Conservation (phyloP, 2,888 invertebrate genomes). For the Dryococelus australis region DNA sequence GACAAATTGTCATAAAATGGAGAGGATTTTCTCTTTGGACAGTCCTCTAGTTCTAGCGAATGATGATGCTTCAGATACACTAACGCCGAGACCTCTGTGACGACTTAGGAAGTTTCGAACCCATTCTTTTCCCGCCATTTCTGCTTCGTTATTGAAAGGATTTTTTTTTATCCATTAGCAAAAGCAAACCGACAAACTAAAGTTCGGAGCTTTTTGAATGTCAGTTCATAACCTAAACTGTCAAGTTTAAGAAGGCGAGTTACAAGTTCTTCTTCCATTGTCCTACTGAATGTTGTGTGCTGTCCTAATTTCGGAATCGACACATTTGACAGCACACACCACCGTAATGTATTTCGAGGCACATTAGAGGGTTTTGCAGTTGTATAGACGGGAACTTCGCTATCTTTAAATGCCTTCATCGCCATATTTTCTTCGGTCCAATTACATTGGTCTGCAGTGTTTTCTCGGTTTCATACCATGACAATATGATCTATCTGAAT, state of each 20-base stretch:
- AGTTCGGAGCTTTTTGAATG: not conserved
- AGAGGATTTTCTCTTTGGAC: conserved; percentile 27
- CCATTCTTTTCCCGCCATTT: too few relatives aligned
- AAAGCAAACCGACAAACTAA: not conserved
- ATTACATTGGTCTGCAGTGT: not conserved
- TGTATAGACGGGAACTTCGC: not conserved
- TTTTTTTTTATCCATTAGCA: too few relatives aligned
- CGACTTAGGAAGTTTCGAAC: not conserved
- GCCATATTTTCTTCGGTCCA: not conserved
- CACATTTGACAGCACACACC: too few relatives aligned
- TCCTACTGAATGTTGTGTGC: conserved; percentile 2
- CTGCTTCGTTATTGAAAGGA: not conserved
- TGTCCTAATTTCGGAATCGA: conserved; percentile 6
- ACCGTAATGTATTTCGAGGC: conserved; percentile 20
- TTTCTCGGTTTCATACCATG: not conserved
- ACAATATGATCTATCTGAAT: not conserved
- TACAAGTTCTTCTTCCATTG: conserved; percentile 19
- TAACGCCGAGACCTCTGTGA: not conserved
- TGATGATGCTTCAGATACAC: not conserved
- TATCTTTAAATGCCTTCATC: conserved; percentile 16
- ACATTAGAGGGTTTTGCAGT: conserved; percentile 18
- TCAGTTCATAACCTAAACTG: not conserved
- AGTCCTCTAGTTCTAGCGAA: conserved; percentile 1
- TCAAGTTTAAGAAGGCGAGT: too few relatives aligned
- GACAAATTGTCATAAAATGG: not conserved